Conservation (phyloP, 2,797 vertebrate genomes). For the Oceanodroma leucorhoa region DNA sequence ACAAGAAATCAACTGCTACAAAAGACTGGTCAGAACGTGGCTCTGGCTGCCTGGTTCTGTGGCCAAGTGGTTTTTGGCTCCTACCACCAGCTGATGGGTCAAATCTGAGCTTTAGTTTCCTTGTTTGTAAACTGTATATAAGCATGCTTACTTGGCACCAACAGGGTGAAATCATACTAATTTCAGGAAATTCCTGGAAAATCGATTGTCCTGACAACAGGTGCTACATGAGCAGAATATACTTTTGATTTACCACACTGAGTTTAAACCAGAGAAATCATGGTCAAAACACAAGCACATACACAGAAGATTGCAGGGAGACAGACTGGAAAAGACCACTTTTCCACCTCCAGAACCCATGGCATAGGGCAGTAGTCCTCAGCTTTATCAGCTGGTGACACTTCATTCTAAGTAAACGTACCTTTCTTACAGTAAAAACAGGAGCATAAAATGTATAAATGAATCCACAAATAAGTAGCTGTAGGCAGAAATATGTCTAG, state of each 20-base stretch:
- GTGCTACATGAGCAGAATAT: background rate
- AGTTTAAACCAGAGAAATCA: background rate
- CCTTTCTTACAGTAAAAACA: background rate
- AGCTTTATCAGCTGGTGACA: background rate
- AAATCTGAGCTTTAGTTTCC: background rate
- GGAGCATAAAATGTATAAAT: background rate
- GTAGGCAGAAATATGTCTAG: background rate
- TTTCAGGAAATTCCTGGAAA: slow-evolving; percentile 51
- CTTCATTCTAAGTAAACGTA: background rate
- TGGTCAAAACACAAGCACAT: background rate
- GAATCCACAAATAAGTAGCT: background rate
- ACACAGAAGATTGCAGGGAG: background rate
- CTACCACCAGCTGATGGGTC: background rate
- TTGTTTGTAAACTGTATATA: slow-evolving; percentile 14
- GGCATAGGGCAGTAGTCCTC: background rate
- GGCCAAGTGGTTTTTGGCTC: background rate
- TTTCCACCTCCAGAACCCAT: background rate
- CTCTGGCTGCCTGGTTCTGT: background rate
- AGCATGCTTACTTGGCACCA: background rate
- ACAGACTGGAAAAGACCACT: background rate
- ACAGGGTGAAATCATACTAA: background rate
- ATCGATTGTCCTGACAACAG: slow-evolving; percentile 40
- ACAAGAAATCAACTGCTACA: background rate
- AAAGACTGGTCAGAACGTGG: background rate
- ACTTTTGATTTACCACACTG: slow-evolving; percentile 8